Evolutionary conservation across 1,140 invertebrate genomes (phyloP), one percentile per base, ranked within the genome.

Genomic region (Drosophila punjabiensis): DNA sequence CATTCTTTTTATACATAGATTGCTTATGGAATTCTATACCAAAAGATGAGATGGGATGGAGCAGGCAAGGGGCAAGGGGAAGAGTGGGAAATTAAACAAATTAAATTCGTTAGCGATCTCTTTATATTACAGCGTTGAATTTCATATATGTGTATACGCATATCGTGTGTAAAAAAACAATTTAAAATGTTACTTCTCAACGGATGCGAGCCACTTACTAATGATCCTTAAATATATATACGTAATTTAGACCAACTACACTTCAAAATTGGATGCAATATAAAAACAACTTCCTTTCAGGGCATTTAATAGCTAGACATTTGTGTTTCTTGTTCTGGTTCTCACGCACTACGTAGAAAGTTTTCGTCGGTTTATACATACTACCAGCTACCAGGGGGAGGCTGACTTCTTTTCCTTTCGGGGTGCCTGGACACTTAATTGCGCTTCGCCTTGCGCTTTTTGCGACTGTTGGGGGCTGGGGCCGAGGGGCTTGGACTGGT

Each of bases 71-170:
- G 20, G 18, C 37, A 39, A 43, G 47, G 41, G 50, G 30, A 24
- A 32, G 20, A 16, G 50, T 48, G 20, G 43, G 20, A 78, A 88
- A 83, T 74, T 87, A 83, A 88, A 88, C 83, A 79, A 64, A 77
- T 87, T 88, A 87, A 87, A 87, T 88, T 90, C 75, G 79, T 86
- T 82, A 82, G 82, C 86, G 66, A 67, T 90, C 79, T 89, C 18
- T 79, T 76, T 90, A 90, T 89, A 90, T 89, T 89, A 90, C 85
- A 89, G 85, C 85, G 58, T 79, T 76, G 53, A 61, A 69, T 56
- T 69, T 85, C 45, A 48, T 65, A 52, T 83, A 62, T 81, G 65
- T 64, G 63, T 61, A 52, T 64, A 75, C 56, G 47, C 53, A 58
- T 78, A 48, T 76, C 64, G 65, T 76, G 20, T 39, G 69, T 80